Percentiles rank a stretch among this genome's conserved stretches.
These are phyloP conservation scores for Callosobruchus maculatus DNA, from an alignment of 2,888 invertebrate species.

Conservation along the genomic window DNA sequence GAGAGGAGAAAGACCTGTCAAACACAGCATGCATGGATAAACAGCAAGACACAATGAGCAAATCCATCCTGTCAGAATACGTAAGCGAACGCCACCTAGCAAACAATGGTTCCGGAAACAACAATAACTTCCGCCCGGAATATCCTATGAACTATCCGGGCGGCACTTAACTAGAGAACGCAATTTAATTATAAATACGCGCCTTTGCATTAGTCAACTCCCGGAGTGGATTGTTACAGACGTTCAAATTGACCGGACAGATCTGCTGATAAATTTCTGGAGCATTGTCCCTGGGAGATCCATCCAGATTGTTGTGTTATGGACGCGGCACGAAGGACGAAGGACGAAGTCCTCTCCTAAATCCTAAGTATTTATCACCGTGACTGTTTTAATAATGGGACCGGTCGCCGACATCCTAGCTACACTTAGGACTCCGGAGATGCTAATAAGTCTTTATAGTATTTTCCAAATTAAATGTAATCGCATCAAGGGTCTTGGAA, in stretches of 20 bases:
- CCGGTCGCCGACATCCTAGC: not conserved
- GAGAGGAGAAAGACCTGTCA: not conserved
- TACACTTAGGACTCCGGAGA: not conserved
- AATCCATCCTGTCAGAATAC: not conserved
- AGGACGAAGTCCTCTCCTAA: slow-evolving; percentile 4
- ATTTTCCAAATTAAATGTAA: not conserved
- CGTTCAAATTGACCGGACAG: slow-evolving; percentile 44
- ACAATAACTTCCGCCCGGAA: slow-evolving; percentile 36
- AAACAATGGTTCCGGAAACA: not conserved
- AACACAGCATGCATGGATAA: not conserved
- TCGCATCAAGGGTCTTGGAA: not conserved
- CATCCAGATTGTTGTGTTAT: not conserved
- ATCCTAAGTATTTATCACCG: slow-evolving; percentile 21
- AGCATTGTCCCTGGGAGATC: slow-evolving; percentile 27
- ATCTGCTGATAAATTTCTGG: slow-evolving; percentile 43
- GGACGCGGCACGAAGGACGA: not conserved
- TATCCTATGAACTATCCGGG: slow-evolving; percentile 25
- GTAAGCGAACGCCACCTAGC: not conserved
- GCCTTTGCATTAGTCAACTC: slow-evolving; percentile 41
- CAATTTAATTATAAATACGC: slow-evolving; percentile 47
- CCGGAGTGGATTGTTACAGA: slow-evolving; percentile 42
- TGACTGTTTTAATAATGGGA: slow-evolving; percentile 20
- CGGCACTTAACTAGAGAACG: slow-evolving; percentile 36
- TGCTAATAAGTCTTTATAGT: not conserved
- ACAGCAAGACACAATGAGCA: not conserved